Base-by-base conservation (phyloP, 2,888 invertebrate species). In the Glaucopsyche alexis region DNA sequence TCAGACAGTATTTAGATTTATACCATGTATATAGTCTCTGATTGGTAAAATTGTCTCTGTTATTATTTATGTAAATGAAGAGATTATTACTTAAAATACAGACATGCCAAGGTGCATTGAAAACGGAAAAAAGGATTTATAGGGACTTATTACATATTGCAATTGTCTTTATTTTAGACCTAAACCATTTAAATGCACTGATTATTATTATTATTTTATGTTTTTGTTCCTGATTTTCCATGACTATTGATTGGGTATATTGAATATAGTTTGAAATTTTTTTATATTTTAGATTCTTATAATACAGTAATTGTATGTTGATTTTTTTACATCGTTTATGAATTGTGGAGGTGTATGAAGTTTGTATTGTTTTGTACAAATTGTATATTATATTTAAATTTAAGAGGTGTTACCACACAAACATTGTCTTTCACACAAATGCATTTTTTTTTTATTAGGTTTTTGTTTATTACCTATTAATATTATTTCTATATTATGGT, bases 381-480 rank as follows among this genome's bases (percentile, higher is more conserved):
- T 72, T 77, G 77, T 75, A 78, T 80, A 74, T 71, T 67, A 70
- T 42, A 40, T 74, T 71, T 73, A 76, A 74, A 76, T 77, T 76
- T 77, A 75, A 73, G 73, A 64, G 74, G 74, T 77, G 75, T 79
- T 78, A 77, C 74, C 78, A 77, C 74, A 76, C 71, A 72, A 71
- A 76, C 72, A 70, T 73, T 76, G 77, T 79, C 77, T 77, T 78
- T 76, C 79, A 78, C 79, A 78, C 77, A 79, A 79, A 75, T 74
- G 76, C 77, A 79, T 79, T 79, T 79, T 75, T 77, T 76, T 71
- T 75, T 73, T 78, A n/a, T n/a, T n/a, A n/a, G n/a, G n/a, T n/a
- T n/a, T n/a, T n/a, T n/a, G n/a, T n/a, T n/a, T n/a, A n/a, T n/a
- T n/a, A 78, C 74, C 78, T 76, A 76, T 29, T 11, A 16, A 55